phyloP scores from a whole-genome alignment of 2,888 invertebrate genomes.

The Steromphala cineraria region DNA sequence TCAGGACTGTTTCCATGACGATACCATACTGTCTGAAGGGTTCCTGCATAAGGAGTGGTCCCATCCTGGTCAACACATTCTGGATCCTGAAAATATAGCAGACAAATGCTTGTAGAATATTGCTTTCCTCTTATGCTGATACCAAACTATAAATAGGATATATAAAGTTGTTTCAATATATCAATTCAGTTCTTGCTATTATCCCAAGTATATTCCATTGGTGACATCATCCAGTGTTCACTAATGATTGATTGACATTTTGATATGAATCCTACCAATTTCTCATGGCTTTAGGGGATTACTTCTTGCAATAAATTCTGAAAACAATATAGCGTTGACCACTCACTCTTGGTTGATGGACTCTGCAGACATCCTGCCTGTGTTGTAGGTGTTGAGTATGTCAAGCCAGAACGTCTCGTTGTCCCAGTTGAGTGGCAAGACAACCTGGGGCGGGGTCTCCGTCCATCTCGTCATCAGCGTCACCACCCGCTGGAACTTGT shows the following conservation, averaged over 20 bases:
- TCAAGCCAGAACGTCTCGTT: slow-evolving; percentile 47
- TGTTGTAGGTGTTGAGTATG: slow-evolving; percentile 32
- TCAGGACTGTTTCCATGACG: slow-evolving; percentile 39
- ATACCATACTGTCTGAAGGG: slow-evolving; percentile 36
- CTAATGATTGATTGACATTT: neutral
- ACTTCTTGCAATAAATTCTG: neutral
- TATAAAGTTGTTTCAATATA: too few species aligned
- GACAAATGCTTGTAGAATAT: too few species aligned
- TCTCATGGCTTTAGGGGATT: neutral
- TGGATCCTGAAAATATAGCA: slow-evolving; percentile 24
- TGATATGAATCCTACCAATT: neutral
- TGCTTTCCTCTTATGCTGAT: too few species aligned
- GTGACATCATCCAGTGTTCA: too few species aligned
- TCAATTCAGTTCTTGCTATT: too few species aligned
- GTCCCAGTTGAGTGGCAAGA: slow-evolving; percentile 38
- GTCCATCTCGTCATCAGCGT: slow-evolving; percentile 27
- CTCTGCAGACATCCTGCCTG: slow-evolving; percentile 14
- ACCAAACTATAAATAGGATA: too few species aligned
- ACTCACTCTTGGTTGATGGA: slow-evolving; percentile 37
- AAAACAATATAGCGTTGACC: neutral
- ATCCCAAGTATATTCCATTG: too few species aligned
- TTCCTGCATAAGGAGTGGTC: slow-evolving; percentile 34
- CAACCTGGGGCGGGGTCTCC: slow-evolving; percentile 36
- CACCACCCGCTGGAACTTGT: slow-evolving; percentile 9
- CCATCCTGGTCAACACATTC: slow-evolving; percentile 23